Percentiles rank a stretch among this genome's conserved stretches.
Conservation (phyloP, 2,888 invertebrate genomes). For the Mesorhabditis spiculigera region DNA sequence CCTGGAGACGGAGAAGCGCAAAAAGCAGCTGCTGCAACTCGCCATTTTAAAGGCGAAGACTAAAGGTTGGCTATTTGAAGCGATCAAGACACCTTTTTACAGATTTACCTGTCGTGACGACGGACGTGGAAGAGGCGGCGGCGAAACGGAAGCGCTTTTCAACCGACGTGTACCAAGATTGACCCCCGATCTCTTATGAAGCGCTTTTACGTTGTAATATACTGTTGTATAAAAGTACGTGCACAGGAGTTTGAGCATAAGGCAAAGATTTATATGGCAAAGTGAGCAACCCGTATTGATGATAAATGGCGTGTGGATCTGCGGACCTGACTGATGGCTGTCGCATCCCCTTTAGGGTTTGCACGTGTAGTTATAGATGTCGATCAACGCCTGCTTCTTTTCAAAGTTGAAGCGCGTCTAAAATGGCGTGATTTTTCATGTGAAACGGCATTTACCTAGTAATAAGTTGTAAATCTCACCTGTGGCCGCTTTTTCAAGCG, state of each 20-base stretch:
- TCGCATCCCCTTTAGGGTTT: not conserved
- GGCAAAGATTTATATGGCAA: too few relatives aligned
- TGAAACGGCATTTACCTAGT: too few relatives aligned
- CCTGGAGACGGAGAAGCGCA: constrained; percentile 97
- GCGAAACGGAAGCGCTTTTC: not conserved
- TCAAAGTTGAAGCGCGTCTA: not conserved
- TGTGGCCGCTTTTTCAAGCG: not conserved
- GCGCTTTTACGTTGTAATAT: too few relatives aligned
- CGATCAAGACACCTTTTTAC: not conserved
- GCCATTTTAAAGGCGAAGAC: constrained; percentile 16
- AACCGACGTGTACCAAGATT: not conserved
- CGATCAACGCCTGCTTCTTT: not conserved
- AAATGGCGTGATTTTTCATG: not conserved
- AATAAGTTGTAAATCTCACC: not conserved
- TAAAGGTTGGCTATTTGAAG: not conserved
- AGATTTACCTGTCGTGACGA: not conserved
- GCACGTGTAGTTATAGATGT: constrained; percentile 1
- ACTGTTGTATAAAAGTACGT: too few relatives aligned
- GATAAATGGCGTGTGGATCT: too few relatives aligned
- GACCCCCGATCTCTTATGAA: not conserved
- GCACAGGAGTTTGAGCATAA: too few relatives aligned
- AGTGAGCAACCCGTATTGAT: too few relatives aligned
- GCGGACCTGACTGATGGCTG: too few relatives aligned
- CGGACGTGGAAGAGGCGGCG: constrained; percentile 5
- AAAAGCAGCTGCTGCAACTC: constrained; percentile 77